Conservation (phyloP, 1,140 invertebrate genomes). For the Portunus trituberculatus region DNA sequence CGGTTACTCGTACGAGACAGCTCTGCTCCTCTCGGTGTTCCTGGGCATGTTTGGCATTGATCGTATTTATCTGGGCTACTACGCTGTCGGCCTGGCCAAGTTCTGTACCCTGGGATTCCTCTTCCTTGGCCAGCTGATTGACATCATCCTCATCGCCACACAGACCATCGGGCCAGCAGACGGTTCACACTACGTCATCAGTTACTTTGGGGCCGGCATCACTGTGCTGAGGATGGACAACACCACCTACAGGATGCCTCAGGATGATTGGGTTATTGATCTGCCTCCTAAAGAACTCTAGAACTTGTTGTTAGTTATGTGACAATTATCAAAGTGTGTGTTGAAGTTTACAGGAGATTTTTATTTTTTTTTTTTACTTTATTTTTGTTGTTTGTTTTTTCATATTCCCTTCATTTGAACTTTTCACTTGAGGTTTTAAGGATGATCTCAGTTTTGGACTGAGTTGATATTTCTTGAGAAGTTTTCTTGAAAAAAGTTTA, state of each 20-base stretch:
- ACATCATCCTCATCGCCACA: slow-evolving; percentile 97
- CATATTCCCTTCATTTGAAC: not conserved
- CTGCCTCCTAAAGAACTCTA: slow-evolving; percentile 43
- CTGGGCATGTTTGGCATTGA: slow-evolving; percentile 96
- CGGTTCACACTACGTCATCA: slow-evolving; percentile 97
- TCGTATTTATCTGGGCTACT: slow-evolving; percentile 97
- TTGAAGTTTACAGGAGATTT: not conserved
- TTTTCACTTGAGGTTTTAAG: not conserved
- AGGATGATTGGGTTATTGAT: slow-evolving; percentile 86
- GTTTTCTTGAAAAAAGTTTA: too few species aligned
- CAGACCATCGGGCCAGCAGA: slow-evolving; percentile 96
- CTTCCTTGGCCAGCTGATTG: slow-evolving; percentile 96
- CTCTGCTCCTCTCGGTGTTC: slow-evolving; percentile 95
- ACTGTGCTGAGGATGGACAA: slow-evolving; percentile 91
- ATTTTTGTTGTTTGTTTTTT: not conserved
- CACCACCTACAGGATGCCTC: slow-evolving; percentile 90
- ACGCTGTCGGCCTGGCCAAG: slow-evolving; percentile 95
- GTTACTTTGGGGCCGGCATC: slow-evolving; percentile 94
- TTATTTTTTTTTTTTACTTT: not conserved
- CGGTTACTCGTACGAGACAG: slow-evolving; percentile 95
- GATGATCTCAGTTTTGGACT: not conserved
- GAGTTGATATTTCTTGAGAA: too few species aligned
- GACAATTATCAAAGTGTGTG: too few species aligned
- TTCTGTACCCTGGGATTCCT: slow-evolving; percentile 97
- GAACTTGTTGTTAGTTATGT: not conserved